Conservation (phyloP, 2,888 invertebrate genomes). For the Tetragonula carbonaria region DNA sequence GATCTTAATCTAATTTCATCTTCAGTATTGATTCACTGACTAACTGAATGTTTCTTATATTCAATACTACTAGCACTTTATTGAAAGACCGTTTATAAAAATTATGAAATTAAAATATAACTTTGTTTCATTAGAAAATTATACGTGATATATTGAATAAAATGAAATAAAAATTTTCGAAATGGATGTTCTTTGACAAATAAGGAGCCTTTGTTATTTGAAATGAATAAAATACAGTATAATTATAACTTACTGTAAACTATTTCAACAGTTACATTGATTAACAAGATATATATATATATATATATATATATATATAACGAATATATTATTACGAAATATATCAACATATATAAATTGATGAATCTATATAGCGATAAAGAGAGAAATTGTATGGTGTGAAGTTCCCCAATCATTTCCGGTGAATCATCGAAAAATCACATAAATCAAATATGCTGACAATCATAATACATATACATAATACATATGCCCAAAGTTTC, state of each 20-base stretch:
- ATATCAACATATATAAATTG: constrained; percentile 24
- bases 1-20: neutral
- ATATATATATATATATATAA: neutral
- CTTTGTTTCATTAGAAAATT: neutral
- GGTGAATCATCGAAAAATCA: constrained; percentile 41
- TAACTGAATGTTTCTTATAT: neutral
- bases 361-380: constrained; percentile 21
- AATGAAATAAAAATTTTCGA: neutral
- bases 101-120: neutral
- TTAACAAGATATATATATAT: neutral
- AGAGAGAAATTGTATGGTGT: constrained; percentile 31
- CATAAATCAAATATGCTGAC: constrained; percentile 20
- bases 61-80: neutral
- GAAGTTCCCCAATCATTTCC: constrained; percentile 35
- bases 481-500: constrained; percentile 14
- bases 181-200: neutral
- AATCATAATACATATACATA: constrained; percentile 3
- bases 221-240: neutral
- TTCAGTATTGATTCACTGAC: neutral
- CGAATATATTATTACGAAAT: neutral
- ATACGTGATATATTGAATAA: neutral
- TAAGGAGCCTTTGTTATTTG: neutral
- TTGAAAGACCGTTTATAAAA: neutral
- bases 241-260: neutral
- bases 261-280: neutral